These are phyloP conservation scores for Oreohelix idahoensis DNA, from an alignment of 1,140 invertebrate species.

Conservation along the genomic window DNA sequence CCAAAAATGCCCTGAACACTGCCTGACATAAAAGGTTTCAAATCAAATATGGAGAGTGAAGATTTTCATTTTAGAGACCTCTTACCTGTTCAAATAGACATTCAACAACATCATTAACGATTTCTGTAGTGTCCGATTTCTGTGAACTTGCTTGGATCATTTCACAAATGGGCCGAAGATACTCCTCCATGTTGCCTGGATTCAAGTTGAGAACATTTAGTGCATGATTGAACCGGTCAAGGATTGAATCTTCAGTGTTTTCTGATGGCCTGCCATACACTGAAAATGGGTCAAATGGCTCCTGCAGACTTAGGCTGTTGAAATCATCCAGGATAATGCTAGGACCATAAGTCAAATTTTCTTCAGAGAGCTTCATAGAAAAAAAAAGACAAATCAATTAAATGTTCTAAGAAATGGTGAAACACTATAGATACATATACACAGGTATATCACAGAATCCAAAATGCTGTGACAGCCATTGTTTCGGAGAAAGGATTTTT, in stretches of 20 bases:
- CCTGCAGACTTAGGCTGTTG: not conserved
- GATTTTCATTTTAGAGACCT: not conserved
- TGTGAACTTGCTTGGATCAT: not conserved
- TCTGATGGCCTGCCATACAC: not conserved
- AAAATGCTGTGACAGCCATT: too few relatives aligned
- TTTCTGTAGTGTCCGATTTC: not conserved
- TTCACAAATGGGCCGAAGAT: conserved; percentile 30
- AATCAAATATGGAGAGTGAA: too few relatives aligned
- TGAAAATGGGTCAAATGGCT: not conserved
- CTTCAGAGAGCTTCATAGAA: too few relatives aligned
- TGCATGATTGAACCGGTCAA: not conserved
- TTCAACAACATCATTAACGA: conserved; percentile 25
- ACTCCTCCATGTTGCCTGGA: conserved; percentile 39
- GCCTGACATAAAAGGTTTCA: too few relatives aligned
- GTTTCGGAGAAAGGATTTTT: too few relatives aligned
- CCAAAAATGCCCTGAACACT: too few relatives aligned
- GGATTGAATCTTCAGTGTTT: not conserved
- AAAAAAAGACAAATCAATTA: too few relatives aligned
- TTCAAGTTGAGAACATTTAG: conserved; percentile 18
- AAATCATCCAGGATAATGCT: not conserved
- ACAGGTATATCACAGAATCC: too few relatives aligned
- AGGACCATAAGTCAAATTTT: not conserved
- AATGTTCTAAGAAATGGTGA: too few relatives aligned
- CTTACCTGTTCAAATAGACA: conserved; percentile 30
- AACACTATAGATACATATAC: too few relatives aligned